phyloP scores from a whole-genome alignment of 2,888 invertebrate species.

The Nyleta sp. region DNA sequence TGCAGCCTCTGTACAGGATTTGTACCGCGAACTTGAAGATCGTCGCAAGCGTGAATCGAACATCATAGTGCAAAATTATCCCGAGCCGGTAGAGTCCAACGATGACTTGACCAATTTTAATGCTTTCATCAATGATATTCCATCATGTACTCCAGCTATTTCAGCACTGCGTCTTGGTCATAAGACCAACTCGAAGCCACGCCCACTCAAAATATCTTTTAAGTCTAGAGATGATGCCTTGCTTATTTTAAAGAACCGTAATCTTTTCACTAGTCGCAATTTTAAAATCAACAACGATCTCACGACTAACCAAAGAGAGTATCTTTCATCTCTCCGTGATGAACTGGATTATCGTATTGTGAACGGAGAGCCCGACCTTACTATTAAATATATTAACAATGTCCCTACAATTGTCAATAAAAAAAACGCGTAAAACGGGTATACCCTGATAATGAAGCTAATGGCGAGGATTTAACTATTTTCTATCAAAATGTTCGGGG shows the following conservation, averaged over 20 bases:
- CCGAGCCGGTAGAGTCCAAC: too few relatives aligned
- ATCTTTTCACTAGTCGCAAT: too few relatives aligned
- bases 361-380: background rate
- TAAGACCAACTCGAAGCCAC: too few relatives aligned
- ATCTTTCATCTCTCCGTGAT: background rate
- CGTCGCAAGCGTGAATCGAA: background rate
- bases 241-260: too few relatives aligned
- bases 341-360: background rate
- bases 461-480: background rate
- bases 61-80: background rate
- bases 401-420: background rate
- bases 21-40: background rate
- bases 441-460: background rate
- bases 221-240: too few relatives aligned
- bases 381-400: background rate
- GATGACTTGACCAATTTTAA: too few relatives aligned
- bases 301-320: background rate
- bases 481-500: conserved; percentile 6
- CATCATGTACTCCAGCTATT: too few relatives aligned
- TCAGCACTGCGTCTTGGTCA: too few relatives aligned
- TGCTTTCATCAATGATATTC: too few relatives aligned
- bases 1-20: background rate
- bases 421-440: background rate
- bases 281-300: background rate
- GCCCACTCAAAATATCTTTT: too few relatives aligned